Conservation (phyloP, 2,113 vertebrate genomes). For the Nothocercus nigrocapillus region DNA sequence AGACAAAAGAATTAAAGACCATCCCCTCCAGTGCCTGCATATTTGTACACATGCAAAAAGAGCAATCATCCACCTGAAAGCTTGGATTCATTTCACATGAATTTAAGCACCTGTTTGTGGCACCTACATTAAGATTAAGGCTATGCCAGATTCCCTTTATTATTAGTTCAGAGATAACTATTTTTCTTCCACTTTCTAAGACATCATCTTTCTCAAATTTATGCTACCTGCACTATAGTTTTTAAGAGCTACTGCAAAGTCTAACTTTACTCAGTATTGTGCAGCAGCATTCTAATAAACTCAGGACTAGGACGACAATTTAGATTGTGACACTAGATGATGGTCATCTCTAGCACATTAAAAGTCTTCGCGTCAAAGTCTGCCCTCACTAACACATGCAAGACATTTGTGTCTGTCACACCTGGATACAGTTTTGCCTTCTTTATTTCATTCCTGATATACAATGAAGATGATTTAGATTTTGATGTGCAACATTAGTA, state of each 20-base stretch:
- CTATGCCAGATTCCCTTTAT: neutral
- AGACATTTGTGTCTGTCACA: neutral
- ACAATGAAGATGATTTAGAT: neutral
- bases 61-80: neutral
- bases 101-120: neutral
- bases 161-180: neutral
- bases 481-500: neutral
- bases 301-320: constrained; percentile 60
- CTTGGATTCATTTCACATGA: neutral
- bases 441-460: neutral
- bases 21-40: accelerated
- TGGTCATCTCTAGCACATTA: constrained; percentile 32
- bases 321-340: constrained; percentile 61
- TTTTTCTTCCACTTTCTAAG: neutral
- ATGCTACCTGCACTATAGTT: neutral
- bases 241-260: neutral
- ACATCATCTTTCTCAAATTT: neutral
- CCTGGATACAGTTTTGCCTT: accelerated
- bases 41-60: neutral
- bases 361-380: constrained; percentile 8
- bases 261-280: neutral
- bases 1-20: neutral
- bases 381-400: neutral
- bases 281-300: neutral
- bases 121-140: neutral